Evolutionary conservation across 2,113 vertebrate species (phyloP).

Genomic region (Eidolon helvum): DNA sequence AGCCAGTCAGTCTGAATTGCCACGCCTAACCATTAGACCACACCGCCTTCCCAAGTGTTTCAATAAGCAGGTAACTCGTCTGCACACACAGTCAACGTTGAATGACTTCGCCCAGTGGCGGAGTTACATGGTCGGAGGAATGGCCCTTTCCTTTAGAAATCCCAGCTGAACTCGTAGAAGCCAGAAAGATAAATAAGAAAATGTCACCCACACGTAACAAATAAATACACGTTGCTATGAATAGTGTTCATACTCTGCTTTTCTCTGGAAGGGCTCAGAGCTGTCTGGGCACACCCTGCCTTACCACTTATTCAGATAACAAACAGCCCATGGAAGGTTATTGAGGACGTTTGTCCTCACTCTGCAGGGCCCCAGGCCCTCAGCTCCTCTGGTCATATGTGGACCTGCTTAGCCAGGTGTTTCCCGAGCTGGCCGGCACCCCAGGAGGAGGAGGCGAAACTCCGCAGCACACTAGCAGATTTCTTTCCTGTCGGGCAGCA

Average conservation of each 20-base stretch:
- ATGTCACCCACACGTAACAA: background rate
- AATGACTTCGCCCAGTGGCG: background rate
- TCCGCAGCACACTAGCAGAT: background rate
- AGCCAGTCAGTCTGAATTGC: background rate
- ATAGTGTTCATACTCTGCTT: background rate
- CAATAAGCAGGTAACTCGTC: background rate
- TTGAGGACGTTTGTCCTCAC: background rate
- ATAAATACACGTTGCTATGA: background rate
- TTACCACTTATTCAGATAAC: background rate
- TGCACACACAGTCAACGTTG: background rate
- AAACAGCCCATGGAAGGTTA: background rate
- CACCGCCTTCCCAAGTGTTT: background rate
- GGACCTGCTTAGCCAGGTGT: background rate
- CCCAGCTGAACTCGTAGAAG: background rate
- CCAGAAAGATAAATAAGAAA: background rate
- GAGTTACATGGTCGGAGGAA: background rate
- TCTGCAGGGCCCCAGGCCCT: background rate
- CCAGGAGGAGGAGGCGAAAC: background rate
- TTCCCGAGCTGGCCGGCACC: background rate
- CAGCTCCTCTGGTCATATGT: background rate
- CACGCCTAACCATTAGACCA: background rate
- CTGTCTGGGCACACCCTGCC: background rate
- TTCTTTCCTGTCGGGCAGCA: background rate
- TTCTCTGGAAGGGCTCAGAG: background rate
- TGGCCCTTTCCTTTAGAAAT: background rate